Conservation (phyloP, 1,140 invertebrate genomes). For the Zaprionus vittiger region DNA sequence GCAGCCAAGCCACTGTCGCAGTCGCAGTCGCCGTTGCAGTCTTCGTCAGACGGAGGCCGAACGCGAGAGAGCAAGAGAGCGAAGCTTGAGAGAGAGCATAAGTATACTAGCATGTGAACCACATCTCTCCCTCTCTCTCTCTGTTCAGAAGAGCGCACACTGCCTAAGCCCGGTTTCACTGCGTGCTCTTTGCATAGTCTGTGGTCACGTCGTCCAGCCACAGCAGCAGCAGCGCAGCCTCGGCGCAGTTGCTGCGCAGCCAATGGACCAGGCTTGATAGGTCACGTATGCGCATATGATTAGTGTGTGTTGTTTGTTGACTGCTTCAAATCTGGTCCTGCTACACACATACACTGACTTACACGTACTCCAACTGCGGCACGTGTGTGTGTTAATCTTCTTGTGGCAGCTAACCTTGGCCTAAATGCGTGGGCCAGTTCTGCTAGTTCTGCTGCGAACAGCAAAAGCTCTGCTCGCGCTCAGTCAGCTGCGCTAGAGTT, state of each 20-base stretch:
- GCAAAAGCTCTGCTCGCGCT: conserved; percentile 22
- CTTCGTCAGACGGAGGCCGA: conserved; percentile 10
- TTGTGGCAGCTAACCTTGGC: conserved; percentile 68
- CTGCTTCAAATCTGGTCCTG: conserved; percentile 65
- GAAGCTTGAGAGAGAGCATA: neutral
- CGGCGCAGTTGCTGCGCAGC: neutral
- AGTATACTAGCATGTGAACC: neutral
- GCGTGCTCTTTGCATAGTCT: conserved; percentile 40
- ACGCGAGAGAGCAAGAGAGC: conserved; percentile 23
- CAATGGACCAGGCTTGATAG: conserved; percentile 44
- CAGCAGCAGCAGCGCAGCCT: conserved; percentile 5
- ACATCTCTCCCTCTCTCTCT: neutral
- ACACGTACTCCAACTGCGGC: conserved; percentile 9
- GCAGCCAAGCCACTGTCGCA: conserved; percentile 5
- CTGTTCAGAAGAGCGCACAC: conserved; percentile 20
- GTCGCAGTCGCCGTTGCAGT: too few species aligned
- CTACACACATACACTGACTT: conserved; percentile 19
- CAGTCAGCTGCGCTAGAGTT: neutral
- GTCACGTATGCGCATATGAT: conserved; percentile 75
- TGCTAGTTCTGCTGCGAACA: neutral
- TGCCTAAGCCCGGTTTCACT: conserved; percentile 15
- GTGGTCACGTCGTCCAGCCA: conserved; percentile 51
- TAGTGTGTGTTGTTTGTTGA: conserved; percentile 35
- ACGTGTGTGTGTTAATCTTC: conserved; percentile 50
- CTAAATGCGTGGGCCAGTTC: conserved; percentile 47